These are phyloP conservation scores for Labrus mixtus DNA, from an alignment of 2,113 vertebrate genomes.

Conservation along the genomic window DNA sequence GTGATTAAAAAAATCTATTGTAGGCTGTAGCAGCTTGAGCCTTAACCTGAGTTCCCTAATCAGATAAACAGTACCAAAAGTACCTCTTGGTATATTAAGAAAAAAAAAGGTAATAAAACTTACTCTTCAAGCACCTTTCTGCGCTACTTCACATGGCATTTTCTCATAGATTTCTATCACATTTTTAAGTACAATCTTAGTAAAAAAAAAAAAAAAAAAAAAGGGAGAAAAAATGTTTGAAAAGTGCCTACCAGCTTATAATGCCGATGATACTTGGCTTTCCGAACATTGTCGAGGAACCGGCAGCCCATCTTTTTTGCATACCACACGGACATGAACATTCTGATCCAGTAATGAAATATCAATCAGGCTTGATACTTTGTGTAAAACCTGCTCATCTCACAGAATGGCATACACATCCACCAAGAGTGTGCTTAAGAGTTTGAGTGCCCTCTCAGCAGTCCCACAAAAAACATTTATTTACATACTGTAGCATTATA, in stretches of 20 bases:
- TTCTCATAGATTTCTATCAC: background rate
- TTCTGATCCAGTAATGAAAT: conserved; percentile 49
- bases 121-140: background rate
- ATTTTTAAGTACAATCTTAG: background rate
- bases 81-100: background rate
- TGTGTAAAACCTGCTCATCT: conserved; percentile 31
- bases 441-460: conserved; percentile 20
- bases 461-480: conserved; percentile 10
- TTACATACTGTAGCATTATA: no score
- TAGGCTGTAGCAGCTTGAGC: background rate
- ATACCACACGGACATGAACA: conserved; percentile 87
- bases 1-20: conserved; percentile 30
- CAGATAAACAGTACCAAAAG: background rate
- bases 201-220: conserved; percentile 3
- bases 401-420: conserved; percentile 23
- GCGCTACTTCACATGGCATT: no score
- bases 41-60: conserved; percentile 4
- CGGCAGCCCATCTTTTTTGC: conserved; percentile 84
- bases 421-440: conserved; percentile 9
- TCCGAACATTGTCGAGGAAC: conserved; percentile 83
- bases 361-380: conserved; percentile 16
- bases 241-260: conserved; percentile 74
- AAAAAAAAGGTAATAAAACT: conserved; percentile 4
- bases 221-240: background rate
- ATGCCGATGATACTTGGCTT: conserved; percentile 78